A percentile compares a stretch with the other conserved stretches of the same genome.
These are phyloP conservation scores for Polymixis lichenea DNA, from an alignment of 2,888 invertebrate species.

Conservation along the genomic window DNA sequence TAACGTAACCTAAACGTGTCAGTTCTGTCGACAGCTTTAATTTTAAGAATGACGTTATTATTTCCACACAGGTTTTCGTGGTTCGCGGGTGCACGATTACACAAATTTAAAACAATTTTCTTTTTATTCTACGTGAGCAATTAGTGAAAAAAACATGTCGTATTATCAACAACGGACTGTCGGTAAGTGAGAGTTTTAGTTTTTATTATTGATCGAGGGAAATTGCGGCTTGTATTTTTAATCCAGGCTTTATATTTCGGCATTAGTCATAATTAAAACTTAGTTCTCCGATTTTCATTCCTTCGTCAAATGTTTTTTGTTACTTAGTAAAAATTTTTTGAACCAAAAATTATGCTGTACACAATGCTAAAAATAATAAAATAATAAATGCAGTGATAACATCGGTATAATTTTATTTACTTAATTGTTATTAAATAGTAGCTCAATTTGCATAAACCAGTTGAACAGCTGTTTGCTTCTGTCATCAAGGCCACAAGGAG, in stretches of 20 bases:
- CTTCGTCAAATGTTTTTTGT: background rate
- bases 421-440: slow-evolving; percentile 1
- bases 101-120: slow-evolving; percentile 46
- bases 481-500: slow-evolving; percentile 18
- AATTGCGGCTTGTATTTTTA: background rate
- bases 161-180: slow-evolving; percentile 78
- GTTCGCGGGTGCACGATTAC: slow-evolving; percentile 67
- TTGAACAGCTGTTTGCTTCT: slow-evolving; percentile 36
- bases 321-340: no score
- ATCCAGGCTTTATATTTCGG: background rate
- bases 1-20: slow-evolving; percentile 51
- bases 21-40: slow-evolving; percentile 75
- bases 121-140: slow-evolving; percentile 44
- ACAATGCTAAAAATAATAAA: background rate
- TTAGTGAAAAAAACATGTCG: slow-evolving; percentile 74
- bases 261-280: background rate
- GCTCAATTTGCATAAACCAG: slow-evolving; percentile 41
- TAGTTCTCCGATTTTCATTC: background rate
- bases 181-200: slow-evolving; percentile 75
- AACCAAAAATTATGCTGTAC: background rate
- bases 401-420: background rate
- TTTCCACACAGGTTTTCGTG: slow-evolving; percentile 79
- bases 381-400: background rate
- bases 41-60: slow-evolving; percentile 87
- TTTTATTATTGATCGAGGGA: slow-evolving; percentile 9